These are phyloP conservation scores for Melanaphis sacchari DNA, from an alignment of 1,140 invertebrate genomes.

Conservation along the genomic window DNA sequence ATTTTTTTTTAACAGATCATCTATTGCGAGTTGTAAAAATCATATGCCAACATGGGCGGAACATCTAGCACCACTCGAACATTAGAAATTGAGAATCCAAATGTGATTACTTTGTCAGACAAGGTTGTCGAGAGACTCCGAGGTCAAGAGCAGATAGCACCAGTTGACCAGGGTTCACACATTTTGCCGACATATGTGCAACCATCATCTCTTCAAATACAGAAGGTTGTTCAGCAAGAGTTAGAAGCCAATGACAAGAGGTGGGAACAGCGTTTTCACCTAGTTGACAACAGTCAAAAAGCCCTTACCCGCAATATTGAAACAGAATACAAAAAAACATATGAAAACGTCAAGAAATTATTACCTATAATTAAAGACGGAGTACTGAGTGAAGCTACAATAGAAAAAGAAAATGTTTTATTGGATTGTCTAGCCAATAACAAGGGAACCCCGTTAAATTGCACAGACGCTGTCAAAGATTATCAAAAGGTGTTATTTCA, in stretches of 20 bases:
- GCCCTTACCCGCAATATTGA: slow-evolving; percentile 33
- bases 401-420: slow-evolving; percentile 40
- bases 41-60: slow-evolving; percentile 37
- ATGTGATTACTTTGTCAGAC: slow-evolving; percentile 40
- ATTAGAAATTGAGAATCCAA: slow-evolving; percentile 50
- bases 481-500: slow-evolving; percentile 54
- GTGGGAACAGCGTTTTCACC: slow-evolving; percentile 39
- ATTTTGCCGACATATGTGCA: not conserved
- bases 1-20: not conserved
- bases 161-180: not conserved
- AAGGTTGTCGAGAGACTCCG: slow-evolving; percentile 51
- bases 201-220: slow-evolving; percentile 38
- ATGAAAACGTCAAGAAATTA: slow-evolving; percentile 26
- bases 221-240: slow-evolving; percentile 41
- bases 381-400: not conserved
- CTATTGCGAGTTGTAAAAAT: not conserved
- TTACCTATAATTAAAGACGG: slow-evolving; percentile 44
- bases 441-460: slow-evolving; percentile 28
- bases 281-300: not conserved
- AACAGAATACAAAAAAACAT: slow-evolving; percentile 36
- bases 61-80: slow-evolving; percentile 20
- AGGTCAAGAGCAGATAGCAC: slow-evolving; percentile 15
- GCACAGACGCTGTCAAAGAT: slow-evolving; percentile 22
- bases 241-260: slow-evolving; percentile 48
- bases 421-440: slow-evolving; percentile 33